These are phyloP conservation scores for Papilio helenus DNA, from an alignment of 1,140 invertebrate species.

Conservation along the genomic window DNA sequence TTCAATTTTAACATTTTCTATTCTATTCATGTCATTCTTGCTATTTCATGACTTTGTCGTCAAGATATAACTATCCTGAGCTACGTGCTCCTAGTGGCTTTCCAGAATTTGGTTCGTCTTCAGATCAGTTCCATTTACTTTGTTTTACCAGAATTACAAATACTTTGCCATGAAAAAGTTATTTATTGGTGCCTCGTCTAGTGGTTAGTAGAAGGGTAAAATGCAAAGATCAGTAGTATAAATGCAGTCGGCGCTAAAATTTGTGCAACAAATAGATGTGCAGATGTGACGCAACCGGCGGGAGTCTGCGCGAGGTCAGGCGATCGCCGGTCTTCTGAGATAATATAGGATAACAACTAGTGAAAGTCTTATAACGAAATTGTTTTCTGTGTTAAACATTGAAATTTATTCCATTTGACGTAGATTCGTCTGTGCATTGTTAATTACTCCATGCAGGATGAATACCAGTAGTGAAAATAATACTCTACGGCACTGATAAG, in stretches of 20 bases:
- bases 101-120: no score
- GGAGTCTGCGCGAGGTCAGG: conserved; percentile 33
- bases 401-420: conserved; percentile 20
- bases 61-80: no score
- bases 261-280: conserved; percentile 30
- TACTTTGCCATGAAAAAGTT: not conserved
- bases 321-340: conserved; percentile 15
- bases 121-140: no score
- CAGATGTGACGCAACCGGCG: not conserved
- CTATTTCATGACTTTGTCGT: no score
- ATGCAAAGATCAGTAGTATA: conserved; percentile 1
- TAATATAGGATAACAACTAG: conserved; percentile 31
- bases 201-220: not conserved
- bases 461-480: not conserved
- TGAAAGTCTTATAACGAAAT: conserved; percentile 30
- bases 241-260: not conserved
- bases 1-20: not conserved
- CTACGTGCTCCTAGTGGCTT: no score
- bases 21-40: no score
- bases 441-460: not conserved
- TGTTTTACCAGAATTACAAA: no score
- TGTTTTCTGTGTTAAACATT: conserved; percentile 20
- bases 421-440: not conserved
- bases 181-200: not conserved
- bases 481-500: not conserved